Evolutionary conservation across 2,113 vertebrate genomes (phyloP), one percentile per base, ranked within the genome.

Genomic region (Pseudopodoces humilis): DNA sequence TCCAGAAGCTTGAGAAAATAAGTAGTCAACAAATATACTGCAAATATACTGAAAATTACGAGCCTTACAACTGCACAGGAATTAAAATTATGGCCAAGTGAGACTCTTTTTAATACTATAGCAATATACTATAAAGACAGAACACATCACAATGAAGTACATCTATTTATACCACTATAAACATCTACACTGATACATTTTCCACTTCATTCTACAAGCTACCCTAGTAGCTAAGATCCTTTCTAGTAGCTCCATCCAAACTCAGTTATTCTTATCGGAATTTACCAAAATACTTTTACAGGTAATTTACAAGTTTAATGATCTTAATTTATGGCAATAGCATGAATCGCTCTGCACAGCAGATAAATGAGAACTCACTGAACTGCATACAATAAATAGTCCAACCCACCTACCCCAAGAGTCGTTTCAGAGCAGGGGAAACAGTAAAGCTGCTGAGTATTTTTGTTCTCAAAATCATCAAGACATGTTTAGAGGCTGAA

Each of bases 1-100:
- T 44, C 75, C 64, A 63, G 53, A 90, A 91, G 23, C 28, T 17
- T 50, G 35, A 90, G 68, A 81, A 92, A 86, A 71, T 31, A 71
- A 92, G 8, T 19, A 62, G 23, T 23, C 37, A 79, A 87, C 14
- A 75, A 58, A 67, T 2, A 3, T 10, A 63, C 7, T 55, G 35
- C 44, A 63, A 83, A 91, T 50, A 58, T 31, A 20, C 6, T 58
- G 46, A 56, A 31, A 70, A 72, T 7, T 24, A 63, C 0, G 1
- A 91, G 15, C 33, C 46, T 83, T 77, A 56, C 10, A 85, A 41
- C 6, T 59, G 31, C 50, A 70, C 19, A 74, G 55, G 24, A 91
- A 74, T 22, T 53, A 60, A 49, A 84, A 53, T 28, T 39, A 53
- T 11, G 58, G 9, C 15, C 58, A 85, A 59, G 21, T 22, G 70